These are phyloP conservation scores for Globia sparganii DNA, from an alignment of 2,888 invertebrate genomes.

Conservation along the genomic window DNA sequence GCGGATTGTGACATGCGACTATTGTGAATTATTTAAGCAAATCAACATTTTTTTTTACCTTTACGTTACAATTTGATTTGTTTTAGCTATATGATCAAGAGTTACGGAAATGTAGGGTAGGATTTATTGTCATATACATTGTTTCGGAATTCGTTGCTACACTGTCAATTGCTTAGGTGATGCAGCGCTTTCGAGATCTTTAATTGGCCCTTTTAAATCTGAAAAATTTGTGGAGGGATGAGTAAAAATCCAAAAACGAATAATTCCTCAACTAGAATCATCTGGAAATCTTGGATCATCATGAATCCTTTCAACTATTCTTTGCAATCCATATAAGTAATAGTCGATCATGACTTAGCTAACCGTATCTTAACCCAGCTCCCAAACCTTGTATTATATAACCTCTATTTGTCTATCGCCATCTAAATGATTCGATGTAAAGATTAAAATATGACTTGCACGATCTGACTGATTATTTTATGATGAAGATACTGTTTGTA, in stretches of 20 bases:
- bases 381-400: conserved; percentile 58
- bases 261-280: not conserved
- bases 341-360: conserved; percentile 22
- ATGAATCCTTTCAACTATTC: not conserved
- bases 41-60: conserved; percentile 65
- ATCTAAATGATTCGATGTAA: conserved; percentile 58
- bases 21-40: conserved; percentile 83
- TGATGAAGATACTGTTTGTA: conserved; percentile 59
- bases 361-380: conserved; percentile 49
- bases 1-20: conserved; percentile 85
- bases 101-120: not conserved
- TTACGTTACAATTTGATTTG: conserved; percentile 72
- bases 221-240: not conserved
- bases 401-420: conserved; percentile 63
- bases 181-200: not conserved
- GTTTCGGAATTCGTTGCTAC: not conserved
- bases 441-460: conserved; percentile 69
- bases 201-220: not conserved
- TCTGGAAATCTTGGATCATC: not conserved
- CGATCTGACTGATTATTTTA: conserved; percentile 65
- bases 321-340: conserved; percentile 29
- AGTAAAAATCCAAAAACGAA: not conserved
- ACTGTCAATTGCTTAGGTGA: not conserved
- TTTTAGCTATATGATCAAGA: conserved; percentile 51
- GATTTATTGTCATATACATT: not conserved